phyloP scores from a whole-genome alignment of 2,888 invertebrate species.

The Agriopis marginaria region DNA sequence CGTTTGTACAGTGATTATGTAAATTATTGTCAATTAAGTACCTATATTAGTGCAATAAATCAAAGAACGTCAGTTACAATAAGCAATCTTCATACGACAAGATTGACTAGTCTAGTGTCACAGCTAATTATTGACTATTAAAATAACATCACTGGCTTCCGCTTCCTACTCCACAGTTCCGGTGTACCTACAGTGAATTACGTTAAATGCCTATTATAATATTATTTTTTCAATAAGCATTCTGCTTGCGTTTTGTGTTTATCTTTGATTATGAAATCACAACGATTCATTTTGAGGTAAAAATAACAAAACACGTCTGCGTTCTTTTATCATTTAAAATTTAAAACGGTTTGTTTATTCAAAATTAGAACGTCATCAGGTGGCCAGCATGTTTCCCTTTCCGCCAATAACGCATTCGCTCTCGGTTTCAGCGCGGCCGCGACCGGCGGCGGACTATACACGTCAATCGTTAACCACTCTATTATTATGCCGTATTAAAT shows the following conservation, averaged over 20 bases:
- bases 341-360: constrained; percentile 1
- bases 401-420: constrained; percentile 37
- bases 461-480: constrained; percentile 66
- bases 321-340: not conserved
- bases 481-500: constrained; percentile 80
- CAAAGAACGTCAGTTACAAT: constrained; percentile 7
- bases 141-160: constrained; percentile 38
- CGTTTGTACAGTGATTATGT: not conserved
- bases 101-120: constrained; percentile 34
- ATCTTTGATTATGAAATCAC: too few species aligned
- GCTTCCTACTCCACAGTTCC: constrained; percentile 47
- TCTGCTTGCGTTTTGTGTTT: too few species aligned
- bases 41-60: constrained; percentile 7
- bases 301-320: not conserved
- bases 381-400: constrained; percentile 45
- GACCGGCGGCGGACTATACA: constrained; percentile 39
- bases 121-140: constrained; percentile 40
- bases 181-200: constrained; percentile 32
- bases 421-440: constrained; percentile 33
- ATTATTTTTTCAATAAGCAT: too few species aligned
- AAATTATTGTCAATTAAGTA: not conserved
- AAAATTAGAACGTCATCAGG: constrained; percentile 35
- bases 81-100: constrained; percentile 37
- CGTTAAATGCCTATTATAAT: not conserved
- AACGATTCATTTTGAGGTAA: too few species aligned